Evolutionary conservation across 2,888 invertebrate species (phyloP).

Genomic region (Polyploca ridens): DNA sequence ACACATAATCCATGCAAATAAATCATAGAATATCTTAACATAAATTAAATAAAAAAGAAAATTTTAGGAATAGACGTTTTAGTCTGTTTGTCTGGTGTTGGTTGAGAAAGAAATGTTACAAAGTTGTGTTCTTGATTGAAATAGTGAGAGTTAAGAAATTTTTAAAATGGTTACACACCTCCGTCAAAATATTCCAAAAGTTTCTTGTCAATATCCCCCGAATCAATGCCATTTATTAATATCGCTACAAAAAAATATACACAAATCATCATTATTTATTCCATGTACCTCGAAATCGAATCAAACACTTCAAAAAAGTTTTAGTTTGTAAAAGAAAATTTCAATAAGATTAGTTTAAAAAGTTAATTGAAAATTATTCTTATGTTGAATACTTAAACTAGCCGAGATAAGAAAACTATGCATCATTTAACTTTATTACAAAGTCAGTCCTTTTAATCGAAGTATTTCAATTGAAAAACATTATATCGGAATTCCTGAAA

Average conservation of each 20-base stretch:
- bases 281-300: neutral
- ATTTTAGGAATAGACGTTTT: too few relatives aligned
- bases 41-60: too few relatives aligned
- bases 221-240: constrained; percentile 10
- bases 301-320: neutral
- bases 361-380: neutral
- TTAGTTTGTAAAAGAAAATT: neutral
- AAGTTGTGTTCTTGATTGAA: too few relatives aligned
- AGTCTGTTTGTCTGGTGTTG: too few relatives aligned
- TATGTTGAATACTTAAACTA: neutral
- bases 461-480: neutral
- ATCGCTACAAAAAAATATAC: constrained; percentile 13
- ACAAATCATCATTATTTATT: neutral
- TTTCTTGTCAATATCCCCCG: constrained; percentile 17
- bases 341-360: neutral
- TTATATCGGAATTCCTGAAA: neutral
- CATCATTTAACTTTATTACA: neutral
- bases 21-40: neutral
- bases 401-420: neutral
- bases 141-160: neutral
- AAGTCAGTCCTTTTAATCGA: neutral
- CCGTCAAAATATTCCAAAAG: constrained; percentile 41
- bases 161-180: constrained; percentile 34
- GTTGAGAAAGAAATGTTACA: too few relatives aligned
- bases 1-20: too few relatives aligned